phyloP scores from a whole-genome alignment of 2,113 vertebrate species.

The Tor tambroides region DNA sequence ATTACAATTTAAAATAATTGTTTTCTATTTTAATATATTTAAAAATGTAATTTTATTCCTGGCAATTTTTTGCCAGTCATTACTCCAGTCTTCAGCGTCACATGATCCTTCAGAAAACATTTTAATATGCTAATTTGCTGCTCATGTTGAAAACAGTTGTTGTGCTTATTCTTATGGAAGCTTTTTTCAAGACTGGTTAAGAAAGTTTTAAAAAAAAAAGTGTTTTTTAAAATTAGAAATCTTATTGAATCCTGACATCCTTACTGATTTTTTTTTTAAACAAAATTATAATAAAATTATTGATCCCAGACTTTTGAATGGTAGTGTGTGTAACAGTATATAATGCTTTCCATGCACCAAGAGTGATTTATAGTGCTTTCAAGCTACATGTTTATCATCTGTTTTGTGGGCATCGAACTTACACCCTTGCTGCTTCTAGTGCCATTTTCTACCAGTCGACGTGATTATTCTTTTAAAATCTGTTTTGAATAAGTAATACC shows the following conservation, averaged over 20 bases:
- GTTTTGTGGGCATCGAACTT: not conserved
- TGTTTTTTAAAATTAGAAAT: too few relatives aligned
- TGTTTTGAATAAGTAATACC: not conserved
- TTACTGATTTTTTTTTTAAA: not conserved
- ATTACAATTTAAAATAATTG: not conserved
- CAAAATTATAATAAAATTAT: not conserved
- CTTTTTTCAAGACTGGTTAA: not conserved
- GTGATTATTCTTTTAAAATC: not conserved
- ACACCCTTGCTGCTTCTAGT: not conserved
- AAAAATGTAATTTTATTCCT: too few relatives aligned
- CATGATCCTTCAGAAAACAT: too few relatives aligned
- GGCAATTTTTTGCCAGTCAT: not conserved
- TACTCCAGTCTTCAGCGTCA: not conserved
- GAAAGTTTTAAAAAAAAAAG: not conserved
- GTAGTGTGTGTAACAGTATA: not conserved
- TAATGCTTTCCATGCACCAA: not conserved
- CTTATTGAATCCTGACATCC: not conserved
- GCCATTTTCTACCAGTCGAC: not conserved
- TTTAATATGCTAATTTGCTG: too few relatives aligned
- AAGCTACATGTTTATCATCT: not conserved
- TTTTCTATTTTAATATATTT: too few relatives aligned
- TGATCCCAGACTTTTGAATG: not conserved
- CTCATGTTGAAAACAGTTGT: not conserved
- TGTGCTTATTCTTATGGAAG: not conserved
- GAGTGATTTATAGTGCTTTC: not conserved